Base-by-base conservation (phyloP, 1,140 invertebrate genomes). In the Apis mellifera region DNA sequence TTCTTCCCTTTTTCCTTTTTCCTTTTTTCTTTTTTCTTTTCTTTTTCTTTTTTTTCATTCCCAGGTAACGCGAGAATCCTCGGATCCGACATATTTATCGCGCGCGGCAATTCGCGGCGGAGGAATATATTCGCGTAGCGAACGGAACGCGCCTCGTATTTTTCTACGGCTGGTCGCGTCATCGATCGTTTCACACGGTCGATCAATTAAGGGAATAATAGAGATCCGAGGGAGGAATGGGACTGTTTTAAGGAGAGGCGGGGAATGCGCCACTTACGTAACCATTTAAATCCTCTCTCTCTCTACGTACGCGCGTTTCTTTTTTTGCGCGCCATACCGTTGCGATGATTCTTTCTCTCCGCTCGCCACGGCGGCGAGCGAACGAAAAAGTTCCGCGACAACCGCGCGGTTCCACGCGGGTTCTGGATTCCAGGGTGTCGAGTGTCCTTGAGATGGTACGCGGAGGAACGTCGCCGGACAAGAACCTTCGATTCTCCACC, bases 371-470 rank as follows among this genome's bases (percentile, higher is more conserved):
- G 9, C 9, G 21, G 5, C 15, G 21, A 32, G 9, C 42, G 64
- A 77, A 75, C 54, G 74, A 74, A 82, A 83, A 85, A 87, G 78
- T 80, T 54, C 82, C 69, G 76, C 60, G 60, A 69, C 74, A 55
- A 62, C 52, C 66, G 73, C 72, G 48, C 71, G 66, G 83, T 74
- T 66, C 84, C 83, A 77, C 82, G 32, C 32, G 70, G 79, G 84
- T 85, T 74, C 79, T 83, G 72, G 85, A 90, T 90, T 90, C 89
- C 87, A 86, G 82, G 85, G 88, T 89, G 86, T 87, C 84, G 70
- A 78, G 85, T 88, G 87, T 89, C 90, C 90, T 91, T 90, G 89
- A 86, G 83, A 76, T 66, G n/a, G 84, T 89, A 89, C 86, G 89
- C 84, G 84, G 68, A 83, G 87, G 90, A 86, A 91, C 90, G 90